phyloP scores from a whole-genome alignment of 2,888 invertebrate genomes.

The Himalopsyche japonica region DNA sequence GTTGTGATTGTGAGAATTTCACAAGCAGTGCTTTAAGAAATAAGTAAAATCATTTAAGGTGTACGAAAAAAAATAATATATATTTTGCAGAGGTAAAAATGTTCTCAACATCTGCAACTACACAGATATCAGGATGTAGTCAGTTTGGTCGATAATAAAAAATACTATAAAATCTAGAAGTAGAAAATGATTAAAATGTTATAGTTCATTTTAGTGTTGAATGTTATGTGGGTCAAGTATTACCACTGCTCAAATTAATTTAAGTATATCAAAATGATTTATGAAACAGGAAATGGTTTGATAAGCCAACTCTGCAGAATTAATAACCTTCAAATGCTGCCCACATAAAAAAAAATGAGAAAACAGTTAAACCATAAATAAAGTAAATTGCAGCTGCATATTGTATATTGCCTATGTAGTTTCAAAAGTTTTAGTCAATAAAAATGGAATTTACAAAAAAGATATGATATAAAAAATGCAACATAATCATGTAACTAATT shows the following conservation, averaged over 20 bases:
- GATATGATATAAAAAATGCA: no score
- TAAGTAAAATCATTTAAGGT: no score
- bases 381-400: not conserved
- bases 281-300: constrained; percentile 23
- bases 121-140: no score
- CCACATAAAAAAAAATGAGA: constrained; percentile 10
- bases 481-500: no score
- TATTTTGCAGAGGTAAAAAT: no score
- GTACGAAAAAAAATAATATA: no score
- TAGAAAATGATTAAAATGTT: not conserved
- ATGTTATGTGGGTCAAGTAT: not conserved
- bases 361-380: constrained; percentile 5
- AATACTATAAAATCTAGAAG: not conserved
- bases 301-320: constrained; percentile 9
- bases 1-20: no score
- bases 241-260: not conserved
- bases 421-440: not conserved
- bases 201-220: not conserved
- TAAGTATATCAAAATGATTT: constrained; percentile 20
- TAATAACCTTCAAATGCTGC: constrained; percentile 6
- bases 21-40: no score
- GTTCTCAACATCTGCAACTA: no score
- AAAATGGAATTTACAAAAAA: no score
- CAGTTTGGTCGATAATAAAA: no score
- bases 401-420: not conserved